Evolutionary conservation across 2,888 invertebrate species (phyloP).

Genomic region (Cantharis rufa): DNA sequence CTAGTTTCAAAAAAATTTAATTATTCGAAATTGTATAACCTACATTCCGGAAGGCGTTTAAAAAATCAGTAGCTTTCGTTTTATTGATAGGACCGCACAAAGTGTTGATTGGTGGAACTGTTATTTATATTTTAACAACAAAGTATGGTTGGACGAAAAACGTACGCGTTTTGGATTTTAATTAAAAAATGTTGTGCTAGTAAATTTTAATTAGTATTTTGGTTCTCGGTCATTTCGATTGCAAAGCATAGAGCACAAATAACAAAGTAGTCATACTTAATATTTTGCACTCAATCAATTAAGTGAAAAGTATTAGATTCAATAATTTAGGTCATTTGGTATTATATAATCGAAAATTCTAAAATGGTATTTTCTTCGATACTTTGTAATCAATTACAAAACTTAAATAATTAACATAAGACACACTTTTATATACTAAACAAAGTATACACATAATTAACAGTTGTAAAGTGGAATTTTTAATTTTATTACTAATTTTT

Average conservation of each 20-base stretch:
- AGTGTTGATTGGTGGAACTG: not conserved
- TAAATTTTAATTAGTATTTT: not conserved
- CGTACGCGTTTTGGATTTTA: not conserved
- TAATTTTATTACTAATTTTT: not conserved
- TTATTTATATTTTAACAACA: not conserved
- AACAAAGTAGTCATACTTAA: not conserved
- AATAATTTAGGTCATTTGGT: not conserved
- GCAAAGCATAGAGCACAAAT: not conserved
- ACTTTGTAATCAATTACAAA: not conserved
- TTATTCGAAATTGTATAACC: not conserved
- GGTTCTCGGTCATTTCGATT: not conserved
- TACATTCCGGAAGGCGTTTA: not conserved
- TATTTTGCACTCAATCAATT: not conserved
- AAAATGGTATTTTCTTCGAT: not conserved
- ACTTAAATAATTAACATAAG: not conserved
- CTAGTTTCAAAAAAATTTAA: no score
- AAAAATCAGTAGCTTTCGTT: not conserved
- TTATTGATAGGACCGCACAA: not conserved
- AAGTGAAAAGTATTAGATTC: not conserved
- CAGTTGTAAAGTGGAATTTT: not conserved
- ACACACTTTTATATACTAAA: not conserved
- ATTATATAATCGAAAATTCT: not conserved
- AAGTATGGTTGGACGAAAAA: not conserved
- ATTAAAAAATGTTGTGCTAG: not conserved
- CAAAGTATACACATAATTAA: not conserved